Evolutionary conservation across 2,797 vertebrate species (phyloP).

Genomic region (Triplophysa yarkandensis): DNA sequence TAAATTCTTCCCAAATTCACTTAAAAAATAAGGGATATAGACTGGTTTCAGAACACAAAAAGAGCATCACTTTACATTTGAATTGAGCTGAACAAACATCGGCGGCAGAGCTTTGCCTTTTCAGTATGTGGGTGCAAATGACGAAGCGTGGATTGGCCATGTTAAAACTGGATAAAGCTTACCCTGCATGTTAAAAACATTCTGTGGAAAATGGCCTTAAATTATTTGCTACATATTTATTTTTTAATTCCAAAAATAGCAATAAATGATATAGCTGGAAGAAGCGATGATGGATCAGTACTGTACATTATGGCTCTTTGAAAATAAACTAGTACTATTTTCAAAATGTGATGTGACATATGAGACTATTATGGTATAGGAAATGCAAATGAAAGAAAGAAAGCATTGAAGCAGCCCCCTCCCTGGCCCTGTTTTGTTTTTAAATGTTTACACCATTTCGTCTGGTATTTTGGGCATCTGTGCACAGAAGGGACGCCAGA

Average conservation of each 20-base stretch:
- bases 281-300: no score
- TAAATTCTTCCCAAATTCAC: no score
- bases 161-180: not conserved
- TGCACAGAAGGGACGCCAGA: conserved; percentile 23
- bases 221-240: not conserved
- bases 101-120: not conserved
- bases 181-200: not conserved
- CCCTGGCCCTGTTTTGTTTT: conserved; percentile 20
- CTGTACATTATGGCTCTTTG: no score
- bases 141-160: not conserved
- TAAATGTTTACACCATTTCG: conserved; percentile 36
- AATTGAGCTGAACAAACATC: not conserved
- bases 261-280: not conserved
- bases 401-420: not conserved
- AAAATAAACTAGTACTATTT: no score
- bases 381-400: conserved; percentile 14
- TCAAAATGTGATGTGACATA: no score
- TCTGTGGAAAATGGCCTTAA: not conserved
- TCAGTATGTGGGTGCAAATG: not conserved
- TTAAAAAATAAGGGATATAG: no score
- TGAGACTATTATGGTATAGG: no score
- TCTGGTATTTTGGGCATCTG: conserved; percentile 34
- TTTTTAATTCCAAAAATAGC: not conserved
- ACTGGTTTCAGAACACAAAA: not conserved
- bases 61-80: conserved; percentile 7